phyloP scores from a whole-genome alignment of 2,888 invertebrate genomes.

The Eilema depressum region DNA sequence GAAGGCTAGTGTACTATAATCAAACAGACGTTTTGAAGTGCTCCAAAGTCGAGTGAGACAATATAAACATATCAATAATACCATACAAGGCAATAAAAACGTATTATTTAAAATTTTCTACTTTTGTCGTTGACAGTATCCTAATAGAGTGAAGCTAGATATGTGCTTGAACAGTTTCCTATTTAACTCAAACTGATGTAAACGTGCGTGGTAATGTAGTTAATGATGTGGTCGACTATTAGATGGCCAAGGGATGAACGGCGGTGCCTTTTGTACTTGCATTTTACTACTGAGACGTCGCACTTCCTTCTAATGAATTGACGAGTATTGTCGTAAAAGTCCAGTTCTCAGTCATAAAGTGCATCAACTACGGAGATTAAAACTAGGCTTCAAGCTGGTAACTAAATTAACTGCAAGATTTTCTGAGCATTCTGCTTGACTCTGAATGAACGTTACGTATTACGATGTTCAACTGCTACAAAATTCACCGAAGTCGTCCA shows the following conservation, averaged over 20 bases:
- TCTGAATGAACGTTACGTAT: too few species aligned
- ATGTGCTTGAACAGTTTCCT: background rate
- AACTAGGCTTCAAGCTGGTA: background rate
- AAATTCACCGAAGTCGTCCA: too few species aligned
- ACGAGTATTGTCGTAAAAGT: conserved; percentile 9
- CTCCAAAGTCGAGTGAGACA: too few species aligned
- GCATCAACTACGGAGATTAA: background rate
- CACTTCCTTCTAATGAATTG: conserved; percentile 10
- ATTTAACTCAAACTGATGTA: background rate
- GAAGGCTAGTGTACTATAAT: too few species aligned
- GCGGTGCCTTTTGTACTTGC: conserved; percentile 9
- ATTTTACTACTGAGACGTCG: conserved; percentile 7
- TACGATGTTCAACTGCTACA: too few species aligned
- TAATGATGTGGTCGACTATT: background rate
- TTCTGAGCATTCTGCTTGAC: too few species aligned
- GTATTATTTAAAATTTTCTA: too few species aligned
- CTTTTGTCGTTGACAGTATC: too few species aligned
- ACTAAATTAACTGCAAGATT: background rate
- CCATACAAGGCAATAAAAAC: too few species aligned
- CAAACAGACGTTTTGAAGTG: too few species aligned
- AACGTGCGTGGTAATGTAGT: background rate
- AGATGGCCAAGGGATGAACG: conserved; percentile 13
- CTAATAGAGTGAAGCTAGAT: too few species aligned
- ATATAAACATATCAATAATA: too few species aligned
- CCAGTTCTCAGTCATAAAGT: conserved; percentile 9